These are phyloP conservation scores for Paramormyrops hopkinsi DNA, from an alignment of 2,797 vertebrate genomes.

Conservation along the genomic window DNA sequence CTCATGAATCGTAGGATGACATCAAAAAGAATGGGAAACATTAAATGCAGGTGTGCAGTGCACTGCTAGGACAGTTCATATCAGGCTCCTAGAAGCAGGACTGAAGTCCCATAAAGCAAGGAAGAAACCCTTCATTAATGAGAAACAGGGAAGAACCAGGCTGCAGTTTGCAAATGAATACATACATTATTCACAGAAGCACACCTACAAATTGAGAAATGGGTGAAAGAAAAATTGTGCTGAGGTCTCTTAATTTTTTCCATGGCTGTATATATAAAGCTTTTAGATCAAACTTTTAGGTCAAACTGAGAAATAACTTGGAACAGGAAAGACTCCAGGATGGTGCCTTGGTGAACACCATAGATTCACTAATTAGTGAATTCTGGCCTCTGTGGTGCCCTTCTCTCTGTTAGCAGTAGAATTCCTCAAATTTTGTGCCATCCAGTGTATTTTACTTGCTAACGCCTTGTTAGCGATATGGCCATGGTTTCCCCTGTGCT, in stretches of 20 bases:
- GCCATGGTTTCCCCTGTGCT: not conserved
- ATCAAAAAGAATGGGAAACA: not conserved
- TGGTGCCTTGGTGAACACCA: conserved; percentile 4
- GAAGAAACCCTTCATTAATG: not conserved
- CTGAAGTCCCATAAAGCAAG: not conserved
- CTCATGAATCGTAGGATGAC: not conserved
- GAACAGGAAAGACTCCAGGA: not conserved
- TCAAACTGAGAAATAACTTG: not conserved
- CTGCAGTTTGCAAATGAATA: not conserved
- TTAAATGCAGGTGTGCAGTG: not conserved
- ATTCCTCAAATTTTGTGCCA: not conserved
- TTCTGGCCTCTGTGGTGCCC: not conserved
- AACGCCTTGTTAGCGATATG: not conserved
- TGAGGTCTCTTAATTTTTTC: not conserved
- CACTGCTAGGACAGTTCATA: not conserved
- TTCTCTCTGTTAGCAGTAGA: not conserved
- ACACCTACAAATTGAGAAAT: not conserved
- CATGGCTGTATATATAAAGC: not conserved
- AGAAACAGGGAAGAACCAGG: not conserved
- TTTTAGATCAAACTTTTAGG: not conserved
- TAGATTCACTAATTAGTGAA: not conserved
- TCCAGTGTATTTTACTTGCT: not conserved
- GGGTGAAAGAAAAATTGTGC: not conserved
- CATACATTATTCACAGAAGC: not conserved
- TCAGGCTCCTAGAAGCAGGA: not conserved